These are phyloP conservation scores for Chamaea fasciata DNA, from an alignment of 2,113 vertebrate species.

Conservation along the genomic window DNA sequence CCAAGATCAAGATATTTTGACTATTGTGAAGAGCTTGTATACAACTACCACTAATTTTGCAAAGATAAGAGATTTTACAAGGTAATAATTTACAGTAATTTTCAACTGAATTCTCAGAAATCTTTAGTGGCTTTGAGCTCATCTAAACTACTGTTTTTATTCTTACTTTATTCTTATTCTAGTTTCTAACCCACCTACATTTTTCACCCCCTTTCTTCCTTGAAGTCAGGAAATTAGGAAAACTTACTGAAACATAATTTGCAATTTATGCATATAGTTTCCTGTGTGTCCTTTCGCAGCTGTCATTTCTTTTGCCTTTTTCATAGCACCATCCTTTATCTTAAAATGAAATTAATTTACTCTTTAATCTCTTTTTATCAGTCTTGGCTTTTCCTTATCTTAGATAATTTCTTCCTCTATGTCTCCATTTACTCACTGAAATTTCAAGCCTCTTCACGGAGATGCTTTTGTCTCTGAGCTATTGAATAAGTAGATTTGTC, in stretches of 20 bases:
- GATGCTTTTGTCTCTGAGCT: not conserved
- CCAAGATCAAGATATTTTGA: not conserved
- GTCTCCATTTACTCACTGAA: not conserved
- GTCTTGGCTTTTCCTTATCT: not conserved
- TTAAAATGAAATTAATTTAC: conserved; percentile 19
- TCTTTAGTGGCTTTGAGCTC: not conserved
- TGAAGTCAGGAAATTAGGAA: conserved; percentile 10
- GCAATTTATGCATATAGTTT: not conserved
- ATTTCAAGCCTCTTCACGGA: not conserved
- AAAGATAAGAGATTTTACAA: not conserved
- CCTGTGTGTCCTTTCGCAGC: not conserved
- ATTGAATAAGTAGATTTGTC: not conserved
- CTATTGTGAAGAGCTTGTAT: not conserved
- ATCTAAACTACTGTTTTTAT: not conserved
- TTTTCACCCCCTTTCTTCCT: not conserved
- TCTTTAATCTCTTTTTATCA: not conserved
- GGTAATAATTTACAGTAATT: not conserved
- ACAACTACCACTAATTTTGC: not conserved
- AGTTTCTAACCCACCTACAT: not conserved
- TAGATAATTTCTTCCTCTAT: not conserved
- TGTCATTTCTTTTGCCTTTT: conserved; percentile 23
- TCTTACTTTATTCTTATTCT: not conserved
- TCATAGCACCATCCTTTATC: not conserved
- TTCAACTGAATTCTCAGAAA: not conserved
- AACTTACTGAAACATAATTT: not conserved